Evolutionary conservation across 2,888 invertebrate species (phyloP), one percentile per base, ranked within the genome.

Genomic region (Microchrysa polita): DNA sequence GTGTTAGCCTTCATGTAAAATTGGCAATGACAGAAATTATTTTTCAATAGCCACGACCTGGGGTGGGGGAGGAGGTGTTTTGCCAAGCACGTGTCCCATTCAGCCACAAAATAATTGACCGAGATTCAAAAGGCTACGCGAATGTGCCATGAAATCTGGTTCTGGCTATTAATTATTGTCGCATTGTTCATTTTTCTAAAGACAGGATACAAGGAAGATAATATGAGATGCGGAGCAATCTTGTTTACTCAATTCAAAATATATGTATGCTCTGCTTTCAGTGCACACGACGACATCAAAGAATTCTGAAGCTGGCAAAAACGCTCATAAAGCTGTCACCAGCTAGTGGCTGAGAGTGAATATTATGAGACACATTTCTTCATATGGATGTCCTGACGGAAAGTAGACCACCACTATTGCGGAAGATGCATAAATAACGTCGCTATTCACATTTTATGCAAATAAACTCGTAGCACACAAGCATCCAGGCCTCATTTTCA

Each of bases 1-100:
- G 65, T 65, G 44, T 9, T 65, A 65, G 65, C 65, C 65, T 65
- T 65, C 65, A 18, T 20, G 44, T 23, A 48, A 48, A 65, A 65
- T 65, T 65, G 65, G 42, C 65, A 44, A 65, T 65, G 65, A 48
- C 20, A 22, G 12, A 65, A 65, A 10, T 55, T n/a, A 5, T n/a
- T 1, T 16, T 52, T n/a, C 52, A 52, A 52, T 52, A 52, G 14
- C 12, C 44, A 14, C 52, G 52, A n/a, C 1, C 16, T 16, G 52
- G 12, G 52, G 27, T 34, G 27, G 27, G 27, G 27, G 27, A 2
- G 27, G 27, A 2, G 27, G 27, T 34, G 27, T 34, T n/a, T n/a
- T 34, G 27, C 27, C 27, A 7, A 34, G 27, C 27, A 34, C 27
- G 27, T 34, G 27, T 34, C 27, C 27, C 27, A 34, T 34, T 34